Percentiles rank a stretch among this genome's conserved stretches.
These are phyloP conservation scores for Stichodactyla mertensii DNA, from an alignment of 64 coral and sea anemone species.

Conservation along the genomic window DNA sequence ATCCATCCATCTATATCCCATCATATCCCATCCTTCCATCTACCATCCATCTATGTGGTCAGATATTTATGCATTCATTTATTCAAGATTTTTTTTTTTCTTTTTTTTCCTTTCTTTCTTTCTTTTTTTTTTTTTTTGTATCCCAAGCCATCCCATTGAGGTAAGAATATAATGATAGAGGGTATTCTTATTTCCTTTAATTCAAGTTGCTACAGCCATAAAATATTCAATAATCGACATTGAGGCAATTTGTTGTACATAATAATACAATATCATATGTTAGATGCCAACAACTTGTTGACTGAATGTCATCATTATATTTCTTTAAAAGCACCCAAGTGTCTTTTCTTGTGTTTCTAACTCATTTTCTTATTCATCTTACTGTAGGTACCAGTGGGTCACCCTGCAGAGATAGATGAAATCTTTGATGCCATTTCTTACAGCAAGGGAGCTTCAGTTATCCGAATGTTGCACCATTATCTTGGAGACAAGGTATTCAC, in stretches of 20 bases:
- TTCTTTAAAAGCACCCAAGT: too few relatives aligned
- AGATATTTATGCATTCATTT: neutral
- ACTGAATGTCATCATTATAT: too few relatives aligned
- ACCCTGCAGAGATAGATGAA: constrained; percentile 87
- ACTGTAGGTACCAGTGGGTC: constrained; percentile 75
- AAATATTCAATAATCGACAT: too few relatives aligned
- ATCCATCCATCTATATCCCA: neutral
- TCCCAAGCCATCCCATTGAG: constrained; percentile 73
- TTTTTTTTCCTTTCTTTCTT: neutral
- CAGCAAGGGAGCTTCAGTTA: constrained; percentile 90
- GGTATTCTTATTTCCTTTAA: too few relatives aligned
- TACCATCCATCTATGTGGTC: neutral
- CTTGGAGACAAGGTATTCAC: constrained; percentile 72
- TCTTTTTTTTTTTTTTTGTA: constrained; percentile 10
- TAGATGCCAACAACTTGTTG: too few relatives aligned
- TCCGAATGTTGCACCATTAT: constrained; percentile 93
- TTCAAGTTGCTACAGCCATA: too few relatives aligned
- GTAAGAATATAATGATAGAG: constrained; percentile 19
- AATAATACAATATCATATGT: too few relatives aligned
- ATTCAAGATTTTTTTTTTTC: neutral
- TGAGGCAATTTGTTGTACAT: too few relatives aligned
- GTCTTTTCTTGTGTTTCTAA: neutral
- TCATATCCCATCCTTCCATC: neutral
- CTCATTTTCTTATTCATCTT: too few relatives aligned
- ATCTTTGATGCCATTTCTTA: constrained; percentile 97